phyloP scores from a whole-genome alignment of 2,797 vertebrate genomes.

The Centropyge bicolor region DNA sequence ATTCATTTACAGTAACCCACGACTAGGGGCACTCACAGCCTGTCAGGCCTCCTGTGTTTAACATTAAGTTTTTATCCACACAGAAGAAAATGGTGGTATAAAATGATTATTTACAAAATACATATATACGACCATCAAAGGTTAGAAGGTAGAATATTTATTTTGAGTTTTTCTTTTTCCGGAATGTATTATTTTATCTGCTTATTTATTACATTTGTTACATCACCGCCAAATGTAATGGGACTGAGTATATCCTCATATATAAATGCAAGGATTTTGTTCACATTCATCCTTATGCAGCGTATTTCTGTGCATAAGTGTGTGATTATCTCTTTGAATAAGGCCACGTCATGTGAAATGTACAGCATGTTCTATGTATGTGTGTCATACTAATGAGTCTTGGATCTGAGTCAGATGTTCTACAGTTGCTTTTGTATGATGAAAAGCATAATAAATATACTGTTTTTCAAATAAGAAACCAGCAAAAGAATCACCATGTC shows the following conservation, averaged over 20 bases:
- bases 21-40: background rate
- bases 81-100: background rate
- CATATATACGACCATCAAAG: no score
- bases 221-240: background rate
- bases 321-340: background rate
- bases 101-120: background rate
- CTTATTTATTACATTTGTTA: background rate
- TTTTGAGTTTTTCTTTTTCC: background rate
- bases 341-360: background rate
- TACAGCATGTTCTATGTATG: background rate
- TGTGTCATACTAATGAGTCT: background rate
- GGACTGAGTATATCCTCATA: background rate
- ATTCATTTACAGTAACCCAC: background rate
- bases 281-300: background rate
- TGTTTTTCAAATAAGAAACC: background rate
- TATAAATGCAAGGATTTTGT: background rate
- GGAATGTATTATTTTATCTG: background rate
- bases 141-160: fast-evolving
- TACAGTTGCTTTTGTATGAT: background rate
- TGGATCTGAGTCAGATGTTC: background rate
- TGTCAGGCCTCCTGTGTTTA: background rate
- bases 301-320: background rate
- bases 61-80: background rate
- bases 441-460: background rate
- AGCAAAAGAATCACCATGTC: background rate